Evolutionary conservation across 2,797 vertebrate genomes (phyloP).

Genomic region (Scyliorhinus canicula): DNA sequence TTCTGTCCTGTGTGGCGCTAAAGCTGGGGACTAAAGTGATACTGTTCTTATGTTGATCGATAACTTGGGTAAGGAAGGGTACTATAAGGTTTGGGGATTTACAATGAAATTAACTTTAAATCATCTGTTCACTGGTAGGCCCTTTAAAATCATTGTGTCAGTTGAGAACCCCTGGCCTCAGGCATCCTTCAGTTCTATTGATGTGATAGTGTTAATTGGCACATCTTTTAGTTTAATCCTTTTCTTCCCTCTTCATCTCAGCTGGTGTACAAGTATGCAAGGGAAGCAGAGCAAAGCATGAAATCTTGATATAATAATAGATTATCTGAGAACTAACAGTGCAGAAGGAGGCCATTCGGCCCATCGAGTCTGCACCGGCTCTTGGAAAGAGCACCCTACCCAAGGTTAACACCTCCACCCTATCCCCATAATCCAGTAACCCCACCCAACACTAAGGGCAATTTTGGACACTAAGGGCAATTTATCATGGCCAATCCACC

Average conservation of each 20-base stretch:
- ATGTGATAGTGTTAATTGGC: not conserved
- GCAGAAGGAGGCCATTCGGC: too few species aligned
- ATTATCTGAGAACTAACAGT: too few species aligned
- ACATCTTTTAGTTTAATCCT: not conserved
- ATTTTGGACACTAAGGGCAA: too few species aligned
- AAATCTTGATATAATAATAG: too few species aligned
- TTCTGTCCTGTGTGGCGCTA: not conserved
- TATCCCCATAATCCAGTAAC: too few species aligned
- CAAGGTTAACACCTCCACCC: too few species aligned
- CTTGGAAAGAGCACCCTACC: too few species aligned
- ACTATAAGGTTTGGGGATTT: not conserved
- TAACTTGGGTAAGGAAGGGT: not conserved
- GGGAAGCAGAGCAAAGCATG: not conserved
- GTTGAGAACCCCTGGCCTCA: not conserved
- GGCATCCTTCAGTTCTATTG: not conserved
- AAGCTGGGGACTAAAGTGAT: not conserved
- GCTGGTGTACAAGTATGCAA: not conserved
- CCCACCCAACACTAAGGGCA: too few species aligned
- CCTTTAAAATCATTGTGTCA: not conserved
- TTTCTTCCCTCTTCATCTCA: not conserved
- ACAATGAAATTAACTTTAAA: not conserved
- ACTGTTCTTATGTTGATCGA: not conserved
- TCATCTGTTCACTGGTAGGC: not conserved
- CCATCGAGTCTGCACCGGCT: too few species aligned
- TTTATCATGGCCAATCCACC: too few species aligned